Base-by-base conservation (phyloP, 2,888 invertebrate species). In the Meta bourneti region DNA sequence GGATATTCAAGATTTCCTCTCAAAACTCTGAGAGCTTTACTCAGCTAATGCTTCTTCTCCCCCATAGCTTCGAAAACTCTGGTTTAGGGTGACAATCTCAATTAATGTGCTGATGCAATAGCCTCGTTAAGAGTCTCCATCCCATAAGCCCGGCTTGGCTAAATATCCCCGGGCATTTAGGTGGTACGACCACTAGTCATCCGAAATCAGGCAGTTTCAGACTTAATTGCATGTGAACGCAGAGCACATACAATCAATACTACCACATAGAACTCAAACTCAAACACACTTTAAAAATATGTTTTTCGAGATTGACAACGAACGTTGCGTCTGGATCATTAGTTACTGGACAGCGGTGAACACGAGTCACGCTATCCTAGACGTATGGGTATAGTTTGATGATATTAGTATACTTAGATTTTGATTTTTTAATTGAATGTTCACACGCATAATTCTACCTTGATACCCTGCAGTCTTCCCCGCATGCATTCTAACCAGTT, bases 161-260 rank as follows among this genome's bases (percentile, higher is more conserved):
- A 83, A 83, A 83, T 74, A 54, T 83, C 83, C 74, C 13, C n/a
- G 52, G 72, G 49, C 83, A 83, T 74, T 83, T 72, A 51, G 7
- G 51, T 16, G 52, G 19, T 20, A 16, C 9, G 34, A 52, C 49
- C 83, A 61, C 79, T 19, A 79, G 52, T 61, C 54, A 54, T 19
- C 19, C 70, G 51, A n/a, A 74, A 34, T 13, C 52, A 34, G 61
- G 72, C 54, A n/a, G 34, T 69, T 13, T 34, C 34, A 11, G 54
- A 80, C 54, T 83, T 51, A 74, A 72, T 72, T 74, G 54, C 74
- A 54, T 74, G 52, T 20, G 16, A n/a, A 72, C 54, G n/a, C 52
- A 34, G 20, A 20, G 34, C 52, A 20, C 74, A 34, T 54, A 48
- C 52, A 34, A 34, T 75, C 13, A 13, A 34, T 78, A 52, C 78